Conservation (phyloP, 2,888 invertebrate genomes). For the Cryptus viduatorius region DNA sequence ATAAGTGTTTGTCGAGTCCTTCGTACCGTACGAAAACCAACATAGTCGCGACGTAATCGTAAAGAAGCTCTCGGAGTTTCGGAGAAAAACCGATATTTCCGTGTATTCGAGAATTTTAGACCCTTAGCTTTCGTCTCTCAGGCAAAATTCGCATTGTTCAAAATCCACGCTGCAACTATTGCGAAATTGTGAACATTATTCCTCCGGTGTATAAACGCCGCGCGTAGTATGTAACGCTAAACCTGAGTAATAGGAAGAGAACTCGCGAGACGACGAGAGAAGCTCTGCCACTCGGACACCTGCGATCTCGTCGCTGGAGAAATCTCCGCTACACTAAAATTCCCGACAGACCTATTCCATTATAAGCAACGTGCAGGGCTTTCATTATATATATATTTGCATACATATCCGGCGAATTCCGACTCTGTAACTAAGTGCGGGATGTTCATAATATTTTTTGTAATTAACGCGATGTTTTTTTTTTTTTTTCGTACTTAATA, state of each 20-base stretch:
- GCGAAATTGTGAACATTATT: neutral
- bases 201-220: neutral
- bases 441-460: too few relatives aligned
- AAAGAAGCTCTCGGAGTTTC: neutral
- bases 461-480: too few relatives aligned
- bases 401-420: neutral
- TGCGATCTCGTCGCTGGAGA: neutral
- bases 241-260: neutral
- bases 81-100: neutral
- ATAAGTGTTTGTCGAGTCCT: slow-evolving; percentile 24
- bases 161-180: slow-evolving; percentile 17
- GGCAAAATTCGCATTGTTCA: neutral
- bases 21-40: neutral
- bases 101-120: slow-evolving; percentile 1
- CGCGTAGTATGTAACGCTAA: neutral
- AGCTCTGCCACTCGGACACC: slow-evolving; percentile 23
- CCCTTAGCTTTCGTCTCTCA: neutral
- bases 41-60: too few relatives aligned
- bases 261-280: neutral
- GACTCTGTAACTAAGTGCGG: too few relatives aligned
- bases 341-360: neutral
- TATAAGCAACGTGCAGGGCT: neutral
- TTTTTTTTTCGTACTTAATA: too few relatives aligned
- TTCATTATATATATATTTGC: neutral
- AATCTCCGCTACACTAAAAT: neutral